Percentiles rank a stretch among this genome's conserved stretches.
These are phyloP conservation scores for Balanococcus diminutus DNA, from an alignment of 2,888 invertebrate genomes.

Conservation along the genomic window DNA sequence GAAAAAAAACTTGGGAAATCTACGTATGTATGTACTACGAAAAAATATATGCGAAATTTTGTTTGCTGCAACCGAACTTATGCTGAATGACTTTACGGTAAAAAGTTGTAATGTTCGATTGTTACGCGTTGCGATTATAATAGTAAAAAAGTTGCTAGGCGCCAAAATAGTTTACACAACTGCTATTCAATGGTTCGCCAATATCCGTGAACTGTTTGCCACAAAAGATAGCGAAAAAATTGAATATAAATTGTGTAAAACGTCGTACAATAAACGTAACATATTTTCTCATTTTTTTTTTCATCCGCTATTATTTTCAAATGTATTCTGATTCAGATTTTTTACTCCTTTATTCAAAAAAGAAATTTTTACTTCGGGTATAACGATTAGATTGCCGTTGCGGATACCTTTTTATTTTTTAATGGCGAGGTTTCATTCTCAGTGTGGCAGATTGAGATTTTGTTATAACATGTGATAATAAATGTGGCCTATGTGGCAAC, in stretches of 20 bases:
- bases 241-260: slow-evolving; percentile 48
- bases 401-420: not conserved
- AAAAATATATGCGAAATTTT: slow-evolving; percentile 10
- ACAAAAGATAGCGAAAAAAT: slow-evolving; percentile 48
- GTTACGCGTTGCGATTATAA: slow-evolving; percentile 26
- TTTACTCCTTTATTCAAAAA: not conserved
- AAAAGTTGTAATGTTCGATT: slow-evolving; percentile 33
- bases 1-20: not conserved
- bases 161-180: slow-evolving; percentile 54
- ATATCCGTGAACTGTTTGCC: slow-evolving; percentile 40
- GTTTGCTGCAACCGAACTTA: not conserved
- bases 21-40: not conserved
- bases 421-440: not conserved
- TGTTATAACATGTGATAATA: not conserved
- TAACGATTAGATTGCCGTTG: not conserved
- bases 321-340: not conserved
- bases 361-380: not conserved
- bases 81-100: slow-evolving; percentile 8
- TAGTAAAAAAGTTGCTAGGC: slow-evolving; percentile 49
- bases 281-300: slow-evolving; percentile 45
- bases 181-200: slow-evolving; percentile 45
- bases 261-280: slow-evolving; percentile 44
- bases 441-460: slow-evolving; percentile 23
- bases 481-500: no score
- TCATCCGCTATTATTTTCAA: slow-evolving; percentile 6